phyloP scores from a whole-genome alignment of 2,113 vertebrate species.

The Emydura subglobosa region DNA sequence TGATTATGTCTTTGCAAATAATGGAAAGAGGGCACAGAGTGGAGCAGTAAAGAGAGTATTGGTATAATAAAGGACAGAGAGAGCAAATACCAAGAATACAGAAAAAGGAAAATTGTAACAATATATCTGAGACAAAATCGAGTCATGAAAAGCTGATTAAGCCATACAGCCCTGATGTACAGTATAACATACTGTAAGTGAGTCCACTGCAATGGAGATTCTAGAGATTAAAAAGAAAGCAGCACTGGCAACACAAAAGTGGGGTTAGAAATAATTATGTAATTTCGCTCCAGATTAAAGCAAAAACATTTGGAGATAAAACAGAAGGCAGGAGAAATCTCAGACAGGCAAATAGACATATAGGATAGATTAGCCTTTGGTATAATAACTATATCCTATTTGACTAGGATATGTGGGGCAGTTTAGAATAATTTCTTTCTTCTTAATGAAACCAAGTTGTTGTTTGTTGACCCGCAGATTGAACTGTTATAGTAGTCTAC shows the following conservation, averaged over 20 bases:
- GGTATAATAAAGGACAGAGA: constrained; percentile 9
- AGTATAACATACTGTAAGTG: constrained; percentile 52
- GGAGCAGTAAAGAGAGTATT: constrained; percentile 32
- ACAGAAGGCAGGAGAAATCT: background rate
- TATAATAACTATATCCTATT: background rate
- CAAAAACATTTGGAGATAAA: constrained; percentile 60
- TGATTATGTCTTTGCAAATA: constrained; percentile 26
- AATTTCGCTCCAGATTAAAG: background rate
- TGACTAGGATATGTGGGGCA: background rate
- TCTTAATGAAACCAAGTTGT: background rate
- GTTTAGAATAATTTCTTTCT: background rate
- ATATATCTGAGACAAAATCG: constrained; percentile 65
- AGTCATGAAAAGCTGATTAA: constrained; percentile 60
- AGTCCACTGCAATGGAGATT: constrained; percentile 36
- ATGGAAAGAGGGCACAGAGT: constrained; percentile 3
- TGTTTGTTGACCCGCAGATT: background rate
- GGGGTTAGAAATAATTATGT: constrained; percentile 56
- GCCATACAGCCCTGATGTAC: constrained; percentile 57
- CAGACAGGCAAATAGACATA: background rate
- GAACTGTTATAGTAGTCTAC: background rate
- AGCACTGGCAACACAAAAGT: constrained; percentile 18
- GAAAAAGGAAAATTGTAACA: constrained; percentile 55
- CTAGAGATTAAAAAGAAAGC: constrained; percentile 38
- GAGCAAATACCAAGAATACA: background rate
- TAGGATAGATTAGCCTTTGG: background rate